phyloP scores from a whole-genome alignment of 1,140 invertebrate genomes.

The Zaprionus capensis region DNA sequence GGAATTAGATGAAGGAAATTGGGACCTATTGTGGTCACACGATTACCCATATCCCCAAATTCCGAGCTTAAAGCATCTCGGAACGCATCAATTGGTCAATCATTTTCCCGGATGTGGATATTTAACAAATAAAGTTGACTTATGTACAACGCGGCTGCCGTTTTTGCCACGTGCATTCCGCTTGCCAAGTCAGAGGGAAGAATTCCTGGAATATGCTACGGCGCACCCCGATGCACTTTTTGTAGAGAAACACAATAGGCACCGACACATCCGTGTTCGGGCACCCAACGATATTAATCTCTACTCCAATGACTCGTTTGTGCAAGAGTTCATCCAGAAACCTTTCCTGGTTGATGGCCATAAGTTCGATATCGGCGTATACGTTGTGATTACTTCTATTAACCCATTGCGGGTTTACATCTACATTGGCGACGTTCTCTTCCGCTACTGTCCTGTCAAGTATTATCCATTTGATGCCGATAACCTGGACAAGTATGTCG shows the following conservation, averaged over 20 bases:
- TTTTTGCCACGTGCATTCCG: slow-evolving; percentile 95
- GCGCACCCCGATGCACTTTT: slow-evolving; percentile 90
- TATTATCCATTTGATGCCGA: slow-evolving; percentile 96
- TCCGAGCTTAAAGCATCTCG: slow-evolving; percentile 87
- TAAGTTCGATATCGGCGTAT: slow-evolving; percentile 99
- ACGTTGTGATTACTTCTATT: slow-evolving; percentile 95
- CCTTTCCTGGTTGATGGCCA: slow-evolving; percentile 93
- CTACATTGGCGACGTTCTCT: slow-evolving; percentile 94
- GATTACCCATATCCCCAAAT: slow-evolving; percentile 93
- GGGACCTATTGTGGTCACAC: slow-evolving; percentile 96
- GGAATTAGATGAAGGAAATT: slow-evolving; percentile 86
- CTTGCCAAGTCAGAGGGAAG: slow-evolving; percentile 90
- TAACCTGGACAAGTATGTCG: slow-evolving; percentile 95
- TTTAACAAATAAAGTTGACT: slow-evolving; percentile 96
- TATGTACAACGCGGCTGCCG: slow-evolving; percentile 91
- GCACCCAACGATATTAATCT: slow-evolving; percentile 90
- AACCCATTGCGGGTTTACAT: slow-evolving; percentile 95
- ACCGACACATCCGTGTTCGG: slow-evolving; percentile 94
- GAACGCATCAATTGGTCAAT: slow-evolving; percentile 93
- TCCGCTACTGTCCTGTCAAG: slow-evolving; percentile 95
- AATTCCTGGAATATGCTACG: slow-evolving; percentile 89
- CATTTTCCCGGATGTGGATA: slow-evolving; percentile 98
- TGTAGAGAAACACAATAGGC: slow-evolving; percentile 96
- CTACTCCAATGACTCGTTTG: slow-evolving; percentile 90
- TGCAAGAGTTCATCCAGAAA: slow-evolving; percentile 94